Conservation (phyloP, 2,888 invertebrate species). For the Caenorhabditis doughertyi region DNA sequence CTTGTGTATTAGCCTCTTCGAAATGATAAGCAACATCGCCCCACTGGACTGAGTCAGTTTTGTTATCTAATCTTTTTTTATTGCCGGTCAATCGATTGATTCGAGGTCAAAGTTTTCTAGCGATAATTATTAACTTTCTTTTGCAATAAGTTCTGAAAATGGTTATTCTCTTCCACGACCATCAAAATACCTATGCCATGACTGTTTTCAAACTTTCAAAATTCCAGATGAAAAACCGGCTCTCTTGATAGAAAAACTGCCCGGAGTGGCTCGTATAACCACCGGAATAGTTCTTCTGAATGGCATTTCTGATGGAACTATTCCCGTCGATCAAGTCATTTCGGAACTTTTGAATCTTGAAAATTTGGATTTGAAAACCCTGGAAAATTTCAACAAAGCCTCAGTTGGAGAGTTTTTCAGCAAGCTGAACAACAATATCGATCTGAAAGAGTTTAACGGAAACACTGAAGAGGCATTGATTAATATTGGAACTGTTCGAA, state of each 20-base stretch:
- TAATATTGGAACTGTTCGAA: neutral
- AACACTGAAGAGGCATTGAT: neutral
- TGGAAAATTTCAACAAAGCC: neutral
- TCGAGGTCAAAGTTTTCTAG: too few relatives aligned
- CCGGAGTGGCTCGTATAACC: neutral
- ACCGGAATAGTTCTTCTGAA: neutral
- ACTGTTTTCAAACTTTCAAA: too few relatives aligned
- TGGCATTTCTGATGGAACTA: neutral
- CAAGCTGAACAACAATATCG: neutral
- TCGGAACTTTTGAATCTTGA: neutral
- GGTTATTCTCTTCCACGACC: too few relatives aligned
- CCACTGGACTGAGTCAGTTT: too few relatives aligned
- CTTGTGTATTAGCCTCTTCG: too few relatives aligned
- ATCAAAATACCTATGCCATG: too few relatives aligned
- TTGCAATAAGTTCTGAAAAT: too few relatives aligned
- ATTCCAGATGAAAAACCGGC: neutral
- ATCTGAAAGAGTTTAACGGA: neutral
- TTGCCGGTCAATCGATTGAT: too few relatives aligned
- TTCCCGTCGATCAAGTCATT: neutral
- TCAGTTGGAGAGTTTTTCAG: neutral
- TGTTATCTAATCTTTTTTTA: too few relatives aligned
- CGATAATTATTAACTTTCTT: too few relatives aligned
- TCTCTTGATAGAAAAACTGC: neutral
- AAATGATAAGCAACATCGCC: too few relatives aligned
- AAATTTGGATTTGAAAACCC: neutral